Conservation (phyloP, 2,888 invertebrate species). For the Pammene aurita region DNA sequence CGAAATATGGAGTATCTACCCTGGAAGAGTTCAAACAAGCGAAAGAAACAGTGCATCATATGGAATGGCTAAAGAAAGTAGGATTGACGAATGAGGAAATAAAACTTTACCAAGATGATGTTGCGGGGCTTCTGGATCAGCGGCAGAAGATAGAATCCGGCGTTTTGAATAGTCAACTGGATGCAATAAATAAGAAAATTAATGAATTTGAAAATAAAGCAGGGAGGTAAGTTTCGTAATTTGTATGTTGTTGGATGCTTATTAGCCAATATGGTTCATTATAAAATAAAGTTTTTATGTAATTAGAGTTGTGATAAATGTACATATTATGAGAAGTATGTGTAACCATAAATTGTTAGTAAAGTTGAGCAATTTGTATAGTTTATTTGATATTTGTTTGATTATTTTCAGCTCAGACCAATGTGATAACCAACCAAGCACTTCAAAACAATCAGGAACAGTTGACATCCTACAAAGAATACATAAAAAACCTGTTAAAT, state of each 20-base stretch:
- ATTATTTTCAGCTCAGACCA: constrained; percentile 51
- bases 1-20: constrained; percentile 72
- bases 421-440: constrained; percentile 50
- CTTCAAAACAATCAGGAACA: constrained; percentile 49
- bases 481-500: constrained; percentile 53
- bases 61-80: constrained; percentile 74
- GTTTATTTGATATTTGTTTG: not conserved
- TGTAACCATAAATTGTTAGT: not conserved
- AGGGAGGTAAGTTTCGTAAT: constrained; percentile 53
- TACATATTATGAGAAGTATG: not conserved
- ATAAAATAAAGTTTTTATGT: not conserved
- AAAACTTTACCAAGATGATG: constrained; percentile 74
- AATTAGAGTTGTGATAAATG: not conserved
- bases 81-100: constrained; percentile 79
- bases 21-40: constrained; percentile 71
- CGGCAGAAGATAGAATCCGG: constrained; percentile 64
- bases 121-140: constrained; percentile 64
- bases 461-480: constrained; percentile 52
- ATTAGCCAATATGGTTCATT: not conserved
- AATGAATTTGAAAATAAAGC: constrained; percentile 52
- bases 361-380: no score
- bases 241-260: not conserved
- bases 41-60: constrained; percentile 64
- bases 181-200: constrained; percentile 65
- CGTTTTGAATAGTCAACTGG: constrained; percentile 61